phyloP scores from a whole-genome alignment of 2,113 vertebrate species.

The Cryptotis parvus region DNA sequence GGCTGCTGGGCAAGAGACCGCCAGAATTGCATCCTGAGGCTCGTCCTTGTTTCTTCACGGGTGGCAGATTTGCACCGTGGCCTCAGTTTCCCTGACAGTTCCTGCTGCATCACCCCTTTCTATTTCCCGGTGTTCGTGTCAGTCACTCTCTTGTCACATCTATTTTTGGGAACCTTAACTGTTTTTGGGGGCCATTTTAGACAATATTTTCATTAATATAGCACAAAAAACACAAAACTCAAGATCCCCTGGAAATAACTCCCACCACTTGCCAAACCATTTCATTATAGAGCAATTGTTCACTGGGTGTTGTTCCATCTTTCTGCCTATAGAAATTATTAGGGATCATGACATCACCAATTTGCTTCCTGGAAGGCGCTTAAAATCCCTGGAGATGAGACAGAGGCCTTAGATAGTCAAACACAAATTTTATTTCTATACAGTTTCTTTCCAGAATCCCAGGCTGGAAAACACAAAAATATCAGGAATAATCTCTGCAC shows the following conservation, averaged over 20 bases:
- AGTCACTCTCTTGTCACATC: background rate
- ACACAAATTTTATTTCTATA: slow-evolving; percentile 70
- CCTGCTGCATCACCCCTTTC: background rate
- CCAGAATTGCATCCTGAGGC: background rate
- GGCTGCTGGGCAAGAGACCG: background rate
- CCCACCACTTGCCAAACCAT: background rate
- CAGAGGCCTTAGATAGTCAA: background rate
- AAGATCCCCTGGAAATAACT: background rate
- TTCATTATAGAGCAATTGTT: background rate
- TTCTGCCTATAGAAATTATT: background rate
- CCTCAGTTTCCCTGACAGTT: background rate
- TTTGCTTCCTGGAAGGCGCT: background rate
- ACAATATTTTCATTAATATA: background rate
- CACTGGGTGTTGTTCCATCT: background rate
- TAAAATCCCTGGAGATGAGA: background rate
- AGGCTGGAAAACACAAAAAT: slow-evolving; percentile 21
- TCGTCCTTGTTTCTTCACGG: background rate
- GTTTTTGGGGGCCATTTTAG: background rate
- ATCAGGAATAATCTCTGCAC: background rate
- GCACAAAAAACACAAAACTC: no score
- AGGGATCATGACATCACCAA: background rate
- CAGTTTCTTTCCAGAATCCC: slow-evolving; percentile 48
- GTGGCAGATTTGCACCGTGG: background rate
- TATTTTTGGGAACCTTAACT: background rate
- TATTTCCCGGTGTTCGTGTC: background rate